Evolutionary conservation across 2,888 invertebrate genomes (phyloP).

Genomic region (Drosophila maculinotata): DNA sequence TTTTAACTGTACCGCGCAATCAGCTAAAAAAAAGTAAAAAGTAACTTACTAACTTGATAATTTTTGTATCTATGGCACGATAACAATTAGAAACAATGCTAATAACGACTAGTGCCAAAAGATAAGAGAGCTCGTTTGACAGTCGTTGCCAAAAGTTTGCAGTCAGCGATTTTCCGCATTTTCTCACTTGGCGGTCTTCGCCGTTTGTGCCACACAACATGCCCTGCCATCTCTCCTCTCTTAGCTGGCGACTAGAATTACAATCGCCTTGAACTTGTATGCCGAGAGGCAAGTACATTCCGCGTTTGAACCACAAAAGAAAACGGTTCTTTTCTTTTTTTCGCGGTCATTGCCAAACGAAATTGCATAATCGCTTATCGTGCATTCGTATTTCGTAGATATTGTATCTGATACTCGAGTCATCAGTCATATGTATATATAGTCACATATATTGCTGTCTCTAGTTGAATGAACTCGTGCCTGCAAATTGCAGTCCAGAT

Average conservation of each 20-base stretch:
- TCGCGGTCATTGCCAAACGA: constrained; percentile 69
- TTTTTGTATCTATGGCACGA: constrained; percentile 28
- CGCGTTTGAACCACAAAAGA: not conserved
- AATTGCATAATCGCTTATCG: constrained; percentile 57
- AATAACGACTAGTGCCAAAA: constrained; percentile 22
- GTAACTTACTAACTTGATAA: constrained; percentile 9
- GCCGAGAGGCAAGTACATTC: too few relatives aligned
- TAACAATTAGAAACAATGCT: constrained; percentile 32
- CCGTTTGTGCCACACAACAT: constrained; percentile 2
- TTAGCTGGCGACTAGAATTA: constrained; percentile 32
- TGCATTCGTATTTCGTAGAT: constrained; percentile 4
- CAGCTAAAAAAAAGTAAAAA: not conserved
- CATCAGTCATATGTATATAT: too few relatives aligned
- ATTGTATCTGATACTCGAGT: constrained; percentile 35
- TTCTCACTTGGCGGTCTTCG: constrained; percentile 48
- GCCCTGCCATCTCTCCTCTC: not conserved
- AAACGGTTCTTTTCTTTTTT: constrained; percentile 24
- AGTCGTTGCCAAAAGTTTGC: constrained; percentile 34
- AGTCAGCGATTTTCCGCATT: constrained; percentile 19
- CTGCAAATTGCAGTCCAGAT: constrained; percentile 7
- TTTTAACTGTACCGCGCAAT: constrained; percentile 12
- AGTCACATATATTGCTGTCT: not conserved
- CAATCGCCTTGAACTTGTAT: constrained; percentile 56
- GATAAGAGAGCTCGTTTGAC: constrained; percentile 16
- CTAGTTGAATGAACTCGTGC: constrained; percentile 35